Evolutionary conservation across 2,888 invertebrate species (phyloP), one percentile per base, ranked within the genome.

Genomic region (Pyrrhia umbra): DNA sequence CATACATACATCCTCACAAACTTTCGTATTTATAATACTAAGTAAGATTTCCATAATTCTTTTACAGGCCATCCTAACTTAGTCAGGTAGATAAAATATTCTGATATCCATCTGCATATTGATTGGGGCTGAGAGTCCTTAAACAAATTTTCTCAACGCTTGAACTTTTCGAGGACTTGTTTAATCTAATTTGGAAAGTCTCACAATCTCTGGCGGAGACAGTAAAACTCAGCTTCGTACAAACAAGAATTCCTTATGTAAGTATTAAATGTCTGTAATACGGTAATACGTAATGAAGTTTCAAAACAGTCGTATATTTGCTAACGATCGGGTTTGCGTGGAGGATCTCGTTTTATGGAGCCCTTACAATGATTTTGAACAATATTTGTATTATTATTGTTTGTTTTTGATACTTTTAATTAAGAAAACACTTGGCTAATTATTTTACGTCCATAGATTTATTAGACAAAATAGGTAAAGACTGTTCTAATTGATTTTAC

Each of bases 71-170:
- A 64, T 42, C 56, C 6, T 49, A 54, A 65, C 52, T 42, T 4
- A 75, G 57, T 70, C 66, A 51, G 51, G 58, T 66, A 69, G 25
- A 46, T 75, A 47, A 73, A 57, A 72, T 68, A 70, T 71, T 67
- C 63, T 51, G 57, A 64, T 58, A 75, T 78, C 79, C 81, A 87
- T 86, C 79, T 83, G 80, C 83, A 84, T 83, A 80, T 60, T 80
- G 69, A 84, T 85, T 83, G 80, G 47, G 67, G 75, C 72, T 25
- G 58, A 70, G 77, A 83, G 72, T 82, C 75, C 63, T 46, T 81
- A 81, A 82, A 82, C 55, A 76, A 83, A 63, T 81, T 79, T 69
- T 59, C 74, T 65, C 54, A 50, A 72, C 79, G 71, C 52, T 76
- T 75, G 54, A 81, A 79, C 76, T 77, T 59, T 37, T 47, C 27